Evolutionary conservation across 2,888 invertebrate species (phyloP), one percentile per base, ranked within the genome.

Genomic region (Cheilosia impressa): DNA sequence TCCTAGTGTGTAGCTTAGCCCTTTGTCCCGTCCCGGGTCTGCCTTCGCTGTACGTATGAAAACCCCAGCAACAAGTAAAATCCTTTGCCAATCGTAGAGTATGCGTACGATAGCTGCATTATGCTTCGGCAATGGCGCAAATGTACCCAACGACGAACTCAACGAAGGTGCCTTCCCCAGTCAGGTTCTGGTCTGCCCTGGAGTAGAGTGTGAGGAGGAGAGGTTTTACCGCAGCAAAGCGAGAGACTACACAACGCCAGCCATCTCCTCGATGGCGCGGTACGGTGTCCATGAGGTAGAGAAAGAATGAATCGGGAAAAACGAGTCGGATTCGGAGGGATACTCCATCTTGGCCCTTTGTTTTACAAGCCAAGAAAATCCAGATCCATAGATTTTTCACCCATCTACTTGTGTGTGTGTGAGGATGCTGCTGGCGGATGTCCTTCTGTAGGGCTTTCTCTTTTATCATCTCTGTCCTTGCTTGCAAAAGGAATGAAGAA

Each of bases 91-190:
- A 55, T 85, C 71, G 85, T 76, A 81, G 85, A 85, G 85, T 77
- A 77, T 85, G 85, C 85, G 85, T 85, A 85, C 66, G 81, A 77
- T 81, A 81, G 81, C 85, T 85, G 85, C 81, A 85, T 85, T 85
- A 85, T 85, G 85, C 85, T 85, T 81, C 63, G 57, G 85, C 76
- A 81, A 85, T 81, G 81, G 85, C 85, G 85, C 85, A 85, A 85
- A 81, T 81, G 50, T 81, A 76, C 72, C 66, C 38, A 85, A 77
- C 85, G 76, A 85, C 62, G 7, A 72, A 79, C 77, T 81, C 58
- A 68, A 81, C 85, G 85, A 85, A 77, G 2, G 24, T 55, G 31
- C 41, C n/a, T 68, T 52, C 52, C 52, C 52, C 52, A 52, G 52
- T 13, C 38, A 13, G 38, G 10, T 38, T 38, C 38, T 2, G 13